phyloP scores from a whole-genome alignment of 2,888 invertebrate species.

The Thymelicus sylvestris region DNA sequence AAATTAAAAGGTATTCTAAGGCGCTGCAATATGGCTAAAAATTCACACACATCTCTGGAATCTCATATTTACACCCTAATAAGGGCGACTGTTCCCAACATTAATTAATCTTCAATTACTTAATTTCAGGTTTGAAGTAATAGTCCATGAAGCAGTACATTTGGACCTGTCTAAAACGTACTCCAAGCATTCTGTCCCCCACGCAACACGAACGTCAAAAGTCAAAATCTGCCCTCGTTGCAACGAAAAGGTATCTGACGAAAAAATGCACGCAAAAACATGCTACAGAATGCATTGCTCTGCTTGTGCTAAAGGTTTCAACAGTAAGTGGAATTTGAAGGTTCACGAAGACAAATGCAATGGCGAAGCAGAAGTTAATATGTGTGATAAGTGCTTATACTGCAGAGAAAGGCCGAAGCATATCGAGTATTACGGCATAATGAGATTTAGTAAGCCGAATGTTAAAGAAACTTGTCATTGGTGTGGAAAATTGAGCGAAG shows the following conservation, averaged over 20 bases:
- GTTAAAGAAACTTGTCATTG: not conserved
- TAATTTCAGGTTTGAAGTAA: conserved; percentile 14
- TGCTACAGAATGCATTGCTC: not conserved
- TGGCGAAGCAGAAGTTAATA: not conserved
- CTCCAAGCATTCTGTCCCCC: not conserved
- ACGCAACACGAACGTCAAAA: not conserved
- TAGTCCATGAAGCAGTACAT: conserved; percentile 7
- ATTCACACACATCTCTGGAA: too few relatives aligned
- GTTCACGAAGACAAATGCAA: conserved; percentile 2
- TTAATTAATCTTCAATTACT: not conserved
- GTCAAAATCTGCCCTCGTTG: not conserved
- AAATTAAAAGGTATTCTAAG: not conserved
- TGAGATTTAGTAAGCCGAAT: not conserved
- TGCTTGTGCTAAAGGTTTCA: not conserved
- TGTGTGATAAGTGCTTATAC: conserved; percentile 1
- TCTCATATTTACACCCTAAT: too few relatives aligned
- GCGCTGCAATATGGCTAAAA: too few relatives aligned
- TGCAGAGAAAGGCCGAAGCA: not conserved
- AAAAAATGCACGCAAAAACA: not conserved
- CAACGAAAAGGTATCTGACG: not conserved
- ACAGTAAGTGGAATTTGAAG: not conserved
- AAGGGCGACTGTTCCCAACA: too few relatives aligned
- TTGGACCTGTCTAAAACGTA: not conserved
- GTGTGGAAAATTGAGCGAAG: not conserved
- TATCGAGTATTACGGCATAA: not conserved